These are phyloP conservation scores for Acleris literana DNA, from an alignment of 2,888 invertebrate species.

Conservation along the genomic window DNA sequence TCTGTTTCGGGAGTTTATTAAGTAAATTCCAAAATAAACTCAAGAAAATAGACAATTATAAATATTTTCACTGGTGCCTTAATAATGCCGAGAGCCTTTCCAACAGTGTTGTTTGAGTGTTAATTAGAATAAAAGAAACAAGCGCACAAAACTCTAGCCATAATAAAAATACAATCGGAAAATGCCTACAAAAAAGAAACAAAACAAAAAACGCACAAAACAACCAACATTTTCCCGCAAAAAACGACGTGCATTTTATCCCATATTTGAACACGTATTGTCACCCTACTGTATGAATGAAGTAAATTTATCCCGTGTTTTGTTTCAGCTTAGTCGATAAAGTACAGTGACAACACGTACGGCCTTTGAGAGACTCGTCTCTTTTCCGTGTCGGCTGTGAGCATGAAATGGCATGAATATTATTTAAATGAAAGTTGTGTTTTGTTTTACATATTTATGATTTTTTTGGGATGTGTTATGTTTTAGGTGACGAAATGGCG, in stretches of 20 bases:
- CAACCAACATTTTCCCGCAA: conserved; percentile 21
- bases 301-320: conserved; percentile 35
- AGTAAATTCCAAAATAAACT: too few species aligned
- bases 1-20: too few species aligned
- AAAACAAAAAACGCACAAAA: conserved; percentile 10
- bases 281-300: conserved; percentile 35
- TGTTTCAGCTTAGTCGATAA: conserved; percentile 35
- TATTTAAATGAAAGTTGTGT: conserved; percentile 30
- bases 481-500: conserved; percentile 11
- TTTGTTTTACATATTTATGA: conserved; percentile 32
- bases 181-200: conserved; percentile 3
- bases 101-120: too few species aligned
- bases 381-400: conserved; percentile 30
- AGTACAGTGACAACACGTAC: conserved; percentile 34
- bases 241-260: conserved; percentile 27
- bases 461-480: conserved; percentile 12
- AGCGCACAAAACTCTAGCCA: neutral
- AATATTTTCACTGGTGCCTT: too few species aligned
- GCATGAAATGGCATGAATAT: conserved; percentile 15
- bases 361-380: conserved; percentile 28
- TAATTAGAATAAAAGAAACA: too few species aligned
- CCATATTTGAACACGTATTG: conserved; percentile 31
- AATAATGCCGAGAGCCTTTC: too few species aligned
- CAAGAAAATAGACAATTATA: too few species aligned
- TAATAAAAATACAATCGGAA: neutral